Conservation (phyloP, 2,113 vertebrate species). For the Oreochromis niloticus region DNA sequence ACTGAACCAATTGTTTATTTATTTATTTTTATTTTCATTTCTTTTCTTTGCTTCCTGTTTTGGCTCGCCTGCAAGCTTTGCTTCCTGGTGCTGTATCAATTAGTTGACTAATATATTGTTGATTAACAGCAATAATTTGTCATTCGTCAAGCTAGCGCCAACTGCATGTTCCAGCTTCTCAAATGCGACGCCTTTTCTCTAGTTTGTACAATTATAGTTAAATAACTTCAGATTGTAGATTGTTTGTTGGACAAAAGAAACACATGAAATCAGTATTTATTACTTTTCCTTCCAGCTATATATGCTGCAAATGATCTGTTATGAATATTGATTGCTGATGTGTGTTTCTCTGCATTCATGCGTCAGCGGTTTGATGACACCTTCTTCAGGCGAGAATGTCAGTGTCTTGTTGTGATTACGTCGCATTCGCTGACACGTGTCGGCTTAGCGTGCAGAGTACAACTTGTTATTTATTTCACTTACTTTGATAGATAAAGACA, state of each 20-base stretch:
- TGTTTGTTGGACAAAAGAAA: not conserved
- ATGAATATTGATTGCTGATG: not conserved
- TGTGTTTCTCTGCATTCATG: not conserved
- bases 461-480: not conserved
- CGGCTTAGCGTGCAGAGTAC: not conserved
- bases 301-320: not conserved
- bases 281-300: not conserved
- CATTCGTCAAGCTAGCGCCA: not conserved
- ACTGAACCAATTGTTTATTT: accelerated
- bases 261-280: not conserved
- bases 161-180: not conserved
- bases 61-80: not conserved
- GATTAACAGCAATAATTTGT: not conserved
- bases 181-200: accelerated
- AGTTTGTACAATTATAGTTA: not conserved
- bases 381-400: not conserved
- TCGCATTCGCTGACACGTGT: not conserved
- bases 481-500: not conserved
- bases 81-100: not conserved
- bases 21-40: not conserved
- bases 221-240: accelerated
- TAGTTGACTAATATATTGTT: not conserved
- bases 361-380: not conserved
- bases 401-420: not conserved
- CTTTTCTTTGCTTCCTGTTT: accelerated